Conservation (phyloP, 2,888 invertebrate species). For the Xestia rhomboidea region DNA sequence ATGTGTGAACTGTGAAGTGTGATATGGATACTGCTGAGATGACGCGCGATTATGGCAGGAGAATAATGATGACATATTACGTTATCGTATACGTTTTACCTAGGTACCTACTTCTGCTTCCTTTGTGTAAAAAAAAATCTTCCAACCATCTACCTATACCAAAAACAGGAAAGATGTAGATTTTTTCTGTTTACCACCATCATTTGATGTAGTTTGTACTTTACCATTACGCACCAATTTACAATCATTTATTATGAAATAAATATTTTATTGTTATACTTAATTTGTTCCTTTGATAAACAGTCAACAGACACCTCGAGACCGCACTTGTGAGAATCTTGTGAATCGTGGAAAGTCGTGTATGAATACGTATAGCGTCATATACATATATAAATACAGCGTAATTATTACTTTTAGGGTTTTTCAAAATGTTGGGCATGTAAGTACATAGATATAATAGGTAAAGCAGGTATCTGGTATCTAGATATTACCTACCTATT, state of each 20-base stretch:
- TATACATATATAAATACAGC: conserved; percentile 22
- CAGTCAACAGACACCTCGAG: conserved; percentile 7
- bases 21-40: neutral
- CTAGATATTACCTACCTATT: neutral
- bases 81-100: neutral
- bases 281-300: neutral
- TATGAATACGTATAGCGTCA: neutral
- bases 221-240: conserved; percentile 11
- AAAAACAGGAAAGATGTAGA: neutral
- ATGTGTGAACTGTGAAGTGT: neutral
- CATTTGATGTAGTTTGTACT: conserved; percentile 7
- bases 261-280: conserved; percentile 14
- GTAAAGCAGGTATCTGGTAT: neutral
- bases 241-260: conserved; percentile 19
- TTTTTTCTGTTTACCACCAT: conserved; percentile 1
- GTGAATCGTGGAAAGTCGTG: conserved; percentile 10
- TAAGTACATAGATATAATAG: conserved; percentile 24
- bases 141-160: too few species aligned
- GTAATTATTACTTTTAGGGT: neutral
- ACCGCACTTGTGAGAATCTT: conserved; percentile 12
- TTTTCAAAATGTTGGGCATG: conserved; percentile 47
- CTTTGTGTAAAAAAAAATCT: neutral
- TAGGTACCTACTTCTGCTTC: neutral
- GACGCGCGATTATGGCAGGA: neutral
- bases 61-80: neutral